These are phyloP conservation scores for Stenodema calcarata DNA, from an alignment of 2,888 invertebrate genomes.

Conservation along the genomic window DNA sequence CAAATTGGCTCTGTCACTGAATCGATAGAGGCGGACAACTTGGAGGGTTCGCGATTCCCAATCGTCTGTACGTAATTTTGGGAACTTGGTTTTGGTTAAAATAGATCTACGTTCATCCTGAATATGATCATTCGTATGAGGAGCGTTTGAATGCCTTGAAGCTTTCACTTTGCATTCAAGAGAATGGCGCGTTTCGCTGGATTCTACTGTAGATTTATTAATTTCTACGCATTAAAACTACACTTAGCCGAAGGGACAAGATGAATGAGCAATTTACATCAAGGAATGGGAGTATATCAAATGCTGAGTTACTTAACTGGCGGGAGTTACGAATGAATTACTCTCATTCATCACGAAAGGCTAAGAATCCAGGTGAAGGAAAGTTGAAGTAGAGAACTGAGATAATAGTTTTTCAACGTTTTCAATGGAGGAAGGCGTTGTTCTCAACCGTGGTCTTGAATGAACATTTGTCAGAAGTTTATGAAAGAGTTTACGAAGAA, in stretches of 20 bases:
- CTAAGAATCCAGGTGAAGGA: not conserved
- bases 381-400: slow-evolving; percentile 16
- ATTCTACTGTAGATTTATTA: too few relatives aligned
- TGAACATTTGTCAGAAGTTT: not conserved
- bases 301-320: not conserved
- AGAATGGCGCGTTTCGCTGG: too few relatives aligned
- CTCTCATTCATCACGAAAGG: not conserved
- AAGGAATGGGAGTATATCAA: not conserved
- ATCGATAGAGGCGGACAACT: slow-evolving; percentile 89
- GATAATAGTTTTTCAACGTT: not conserved
- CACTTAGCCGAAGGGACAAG: not conserved
- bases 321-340: not conserved
- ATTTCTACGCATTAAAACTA: too few relatives aligned
- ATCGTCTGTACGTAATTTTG: too few relatives aligned
- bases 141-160: too few relatives aligned
- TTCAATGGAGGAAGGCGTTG: not conserved
- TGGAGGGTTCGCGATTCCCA: too few relatives aligned
- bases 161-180: too few relatives aligned
- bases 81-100: too few relatives aligned
- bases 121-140: too few relatives aligned
- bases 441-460: not conserved
- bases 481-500: not conserved
- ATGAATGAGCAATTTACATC: not conserved
- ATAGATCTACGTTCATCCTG: too few relatives aligned
- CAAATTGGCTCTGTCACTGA: slow-evolving; percentile 99